Evolutionary conservation across 1,140 invertebrate species (phyloP).

Genomic region (Drosophila saltans): DNA sequence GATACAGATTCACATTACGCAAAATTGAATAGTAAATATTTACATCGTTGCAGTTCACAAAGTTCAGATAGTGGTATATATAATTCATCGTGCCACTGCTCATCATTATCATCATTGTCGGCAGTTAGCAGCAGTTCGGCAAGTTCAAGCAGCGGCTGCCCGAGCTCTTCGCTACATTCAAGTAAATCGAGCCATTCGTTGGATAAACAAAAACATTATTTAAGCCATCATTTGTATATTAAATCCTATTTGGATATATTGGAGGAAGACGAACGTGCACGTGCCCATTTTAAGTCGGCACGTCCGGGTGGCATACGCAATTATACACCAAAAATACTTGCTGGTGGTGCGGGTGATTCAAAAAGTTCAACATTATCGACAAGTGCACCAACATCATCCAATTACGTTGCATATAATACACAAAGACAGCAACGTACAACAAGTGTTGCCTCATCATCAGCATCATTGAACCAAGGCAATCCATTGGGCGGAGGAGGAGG

Average conservation of each 20-base stretch:
- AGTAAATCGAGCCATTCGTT: slow-evolving; percentile 84
- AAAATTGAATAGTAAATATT: slow-evolving; percentile 54
- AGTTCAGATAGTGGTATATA: slow-evolving; percentile 80
- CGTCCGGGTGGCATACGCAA: slow-evolving; percentile 86
- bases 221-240: slow-evolving; percentile 86
- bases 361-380: slow-evolving; percentile 43
- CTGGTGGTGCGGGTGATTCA: slow-evolving; percentile 63
- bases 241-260: slow-evolving; percentile 86
- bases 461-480: neutral
- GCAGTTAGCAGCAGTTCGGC: slow-evolving; percentile 66
- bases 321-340: slow-evolving; percentile 87
- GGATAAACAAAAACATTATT: slow-evolving; percentile 85
- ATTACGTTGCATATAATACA: slow-evolving; percentile 42
- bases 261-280: slow-evolving; percentile 83
- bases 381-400: slow-evolving; percentile 60
- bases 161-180: slow-evolving; percentile 51
- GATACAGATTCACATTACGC: slow-evolving; percentile 68
- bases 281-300: slow-evolving; percentile 83
- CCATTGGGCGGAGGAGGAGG: neutral
- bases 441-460: neutral
- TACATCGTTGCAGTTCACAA: slow-evolving; percentile 63
- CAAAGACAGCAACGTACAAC: slow-evolving; percentile 18
- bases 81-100: slow-evolving; percentile 80
- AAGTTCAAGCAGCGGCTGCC: slow-evolving; percentile 65
- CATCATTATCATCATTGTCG: slow-evolving; percentile 71